These are phyloP conservation scores for Ascidia mentula DNA, from an alignment of 23 tunicate genomes.

Conservation along the genomic window DNA sequence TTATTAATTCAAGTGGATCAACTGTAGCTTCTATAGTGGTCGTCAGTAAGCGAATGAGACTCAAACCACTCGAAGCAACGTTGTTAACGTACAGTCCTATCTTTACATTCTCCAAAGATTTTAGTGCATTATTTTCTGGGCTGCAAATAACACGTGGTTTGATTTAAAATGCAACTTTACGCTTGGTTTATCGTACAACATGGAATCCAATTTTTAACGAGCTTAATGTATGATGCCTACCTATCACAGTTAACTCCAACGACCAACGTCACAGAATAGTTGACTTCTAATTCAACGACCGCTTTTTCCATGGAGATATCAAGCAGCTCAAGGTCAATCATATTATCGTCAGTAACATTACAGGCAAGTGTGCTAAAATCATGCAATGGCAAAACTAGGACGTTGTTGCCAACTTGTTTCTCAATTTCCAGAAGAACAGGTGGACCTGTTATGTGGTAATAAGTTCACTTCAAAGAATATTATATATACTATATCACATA, in stretches of 20 bases:
- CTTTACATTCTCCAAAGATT: neutral
- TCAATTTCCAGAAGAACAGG: neutral
- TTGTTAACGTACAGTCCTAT: neutral
- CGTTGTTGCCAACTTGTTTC: neutral
- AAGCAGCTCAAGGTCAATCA: neutral
- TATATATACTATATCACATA: neutral
- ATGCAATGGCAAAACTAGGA: neutral
- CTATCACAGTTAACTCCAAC: neutral
- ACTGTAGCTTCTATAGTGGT: neutral
- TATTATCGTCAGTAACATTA: neutral
- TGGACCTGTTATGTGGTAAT: neutral
- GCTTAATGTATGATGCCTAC: neutral
- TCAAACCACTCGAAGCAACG: neutral
- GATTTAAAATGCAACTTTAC: neutral
- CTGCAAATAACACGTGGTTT: neutral
- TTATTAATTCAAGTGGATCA: constrained; percentile 16
- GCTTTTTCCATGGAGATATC: neutral
- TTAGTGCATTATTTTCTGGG: neutral
- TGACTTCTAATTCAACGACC: neutral
- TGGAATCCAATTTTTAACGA: neutral
- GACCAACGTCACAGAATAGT: neutral
- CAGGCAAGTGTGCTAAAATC: neutral
- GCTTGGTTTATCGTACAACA: neutral
- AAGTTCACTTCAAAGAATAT: neutral
- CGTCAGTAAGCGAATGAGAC: neutral